Evolutionary conservation across 2,113 vertebrate species (phyloP).

Genomic region (Semicossyphus pulcher): DNA sequence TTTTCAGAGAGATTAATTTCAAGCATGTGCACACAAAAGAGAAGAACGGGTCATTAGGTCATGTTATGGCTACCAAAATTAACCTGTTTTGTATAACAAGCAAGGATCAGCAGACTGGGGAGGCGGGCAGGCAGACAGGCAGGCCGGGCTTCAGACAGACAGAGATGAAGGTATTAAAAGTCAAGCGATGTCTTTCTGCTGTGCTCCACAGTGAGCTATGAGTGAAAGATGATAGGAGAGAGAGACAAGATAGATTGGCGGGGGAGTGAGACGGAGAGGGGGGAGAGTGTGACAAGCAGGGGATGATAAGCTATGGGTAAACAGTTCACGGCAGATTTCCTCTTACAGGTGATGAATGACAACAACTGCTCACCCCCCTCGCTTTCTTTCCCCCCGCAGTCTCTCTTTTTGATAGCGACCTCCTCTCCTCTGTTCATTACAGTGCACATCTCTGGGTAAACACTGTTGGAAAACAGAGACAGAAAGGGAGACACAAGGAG

Average conservation of each 20-base stretch:
- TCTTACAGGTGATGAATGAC: conserved; percentile 78
- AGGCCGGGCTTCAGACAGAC: conserved; percentile 24
- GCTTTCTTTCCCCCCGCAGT: conserved; percentile 24
- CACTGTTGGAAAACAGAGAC: conserved; percentile 62
- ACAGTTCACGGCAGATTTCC: conserved; percentile 78
- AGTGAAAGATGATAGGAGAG: conserved; percentile 72
- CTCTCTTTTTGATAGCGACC: conserved; percentile 42
- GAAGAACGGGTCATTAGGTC: background rate
- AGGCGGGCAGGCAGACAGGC: conserved; percentile 16
- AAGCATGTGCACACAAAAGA: too few species aligned
- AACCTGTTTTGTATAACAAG: background rate
- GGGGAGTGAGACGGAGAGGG: conserved; percentile 34
- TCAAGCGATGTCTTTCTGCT: conserved; percentile 69
- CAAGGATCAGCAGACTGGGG: background rate
- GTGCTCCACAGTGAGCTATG: conserved; percentile 58
- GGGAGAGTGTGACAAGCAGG: conserved; percentile 66
- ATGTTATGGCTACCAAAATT: conserved; percentile 4
- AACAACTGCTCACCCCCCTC: conserved; percentile 66
- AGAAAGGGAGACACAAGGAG: conserved; percentile 30
- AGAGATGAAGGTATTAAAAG: conserved; percentile 73
- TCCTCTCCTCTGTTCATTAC: conserved; percentile 58
- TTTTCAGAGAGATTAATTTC: background rate
- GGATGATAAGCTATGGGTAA: conserved; percentile 77
- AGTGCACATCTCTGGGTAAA: conserved; percentile 63
- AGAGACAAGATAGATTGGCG: conserved; percentile 64